A percentile compares a stretch with the other conserved stretches of the same genome.
Conservation (phyloP, 1,140 invertebrate genomes). For the Drosophila rhopaloa region DNA sequence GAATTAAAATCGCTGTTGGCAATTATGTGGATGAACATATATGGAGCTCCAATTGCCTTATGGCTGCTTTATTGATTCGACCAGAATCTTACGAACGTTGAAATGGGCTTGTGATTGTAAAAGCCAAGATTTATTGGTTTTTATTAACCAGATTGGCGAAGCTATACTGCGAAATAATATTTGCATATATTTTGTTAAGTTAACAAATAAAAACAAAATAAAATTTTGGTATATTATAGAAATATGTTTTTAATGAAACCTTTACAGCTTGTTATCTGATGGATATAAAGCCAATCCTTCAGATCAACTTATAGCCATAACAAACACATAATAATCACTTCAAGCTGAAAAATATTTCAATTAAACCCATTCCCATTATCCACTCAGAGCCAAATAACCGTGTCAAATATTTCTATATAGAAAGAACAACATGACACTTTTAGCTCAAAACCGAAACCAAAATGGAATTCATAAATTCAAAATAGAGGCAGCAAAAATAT, state of each 20-base stretch:
- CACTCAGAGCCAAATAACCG: slow-evolving; percentile 49
- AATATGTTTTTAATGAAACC: too few relatives aligned
- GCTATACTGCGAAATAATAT: background rate
- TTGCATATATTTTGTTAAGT: too few relatives aligned
- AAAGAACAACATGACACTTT: slow-evolving; percentile 72
- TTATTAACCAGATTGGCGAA: slow-evolving; percentile 4
- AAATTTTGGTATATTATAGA: too few relatives aligned
- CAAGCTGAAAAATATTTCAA: slow-evolving; percentile 21
- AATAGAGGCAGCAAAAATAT: slow-evolving; percentile 28
- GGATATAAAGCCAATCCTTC: too few relatives aligned
- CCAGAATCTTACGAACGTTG: slow-evolving; percentile 27
- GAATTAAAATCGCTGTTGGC: slow-evolving; percentile 51
- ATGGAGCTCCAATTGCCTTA: slow-evolving; percentile 72
- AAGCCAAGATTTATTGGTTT: slow-evolving; percentile 43
- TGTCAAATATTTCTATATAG: slow-evolving; percentile 81
- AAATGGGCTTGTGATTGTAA: slow-evolving; percentile 18
- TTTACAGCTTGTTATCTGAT: too few relatives aligned
- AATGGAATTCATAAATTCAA: slow-evolving; percentile 72
- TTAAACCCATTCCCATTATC: slow-evolving; percentile 28
- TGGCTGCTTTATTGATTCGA: slow-evolving; percentile 38
- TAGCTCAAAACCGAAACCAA: slow-evolving; percentile 51
- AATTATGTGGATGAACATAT: slow-evolving; percentile 77
- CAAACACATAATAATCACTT: background rate
- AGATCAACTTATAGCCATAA: background rate
- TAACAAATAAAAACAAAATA: too few relatives aligned